Evolutionary conservation across 2,797 vertebrate genomes (phyloP), one percentile per base, ranked within the genome.

Genomic region (Myotis daubentonii): DNA sequence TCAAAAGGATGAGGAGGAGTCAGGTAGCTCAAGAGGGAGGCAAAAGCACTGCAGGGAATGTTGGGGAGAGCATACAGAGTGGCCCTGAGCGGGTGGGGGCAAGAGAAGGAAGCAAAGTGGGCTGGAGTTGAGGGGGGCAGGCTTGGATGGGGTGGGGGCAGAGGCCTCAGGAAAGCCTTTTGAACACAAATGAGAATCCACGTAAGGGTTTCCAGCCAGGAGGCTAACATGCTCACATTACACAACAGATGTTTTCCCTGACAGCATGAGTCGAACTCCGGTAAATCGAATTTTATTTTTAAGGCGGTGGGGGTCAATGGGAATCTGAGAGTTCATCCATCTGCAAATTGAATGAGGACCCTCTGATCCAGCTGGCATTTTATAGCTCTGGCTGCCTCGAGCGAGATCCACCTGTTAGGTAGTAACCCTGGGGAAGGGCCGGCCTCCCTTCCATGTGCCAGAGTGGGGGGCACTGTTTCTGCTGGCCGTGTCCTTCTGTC

Each of bases 171-270:
- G 65, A 70, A 49, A 66, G 80, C 15, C 92, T 65, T 75, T 9
- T 17, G 44, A 75, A 71, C 49, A 2, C 88, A 36, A 30, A 4
- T 9, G 19, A 89, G 60, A 20, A 60, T 22, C 44, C 28, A 44
- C 2, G 0, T 47, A 72, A 83, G 36, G 47, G 76, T 49, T 72
- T 79, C 13, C 15, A 3, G 49, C 76, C 22, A 23, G 55, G 66
- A 0, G 0, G 79, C 84, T 3, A 7, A 13, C 38, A 3, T 0
- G 57, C 79, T 62, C 82, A 19, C 17, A 1, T 94, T 49, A 92
- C 92, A 84, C 62, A 47, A 22, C 92, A 87, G 96, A 95, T 93
- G 89, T 65, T 62, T 74, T 53, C 74, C 72, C 66, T 78, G 74
- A 93, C 62, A 88, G 55, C 12, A 17, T 41, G 68, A 47, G 49